Evolutionary conservation across 2,888 invertebrate genomes (phyloP), one percentile per base, ranked within the genome.

Genomic region (Agonopterix heracliana): DNA sequence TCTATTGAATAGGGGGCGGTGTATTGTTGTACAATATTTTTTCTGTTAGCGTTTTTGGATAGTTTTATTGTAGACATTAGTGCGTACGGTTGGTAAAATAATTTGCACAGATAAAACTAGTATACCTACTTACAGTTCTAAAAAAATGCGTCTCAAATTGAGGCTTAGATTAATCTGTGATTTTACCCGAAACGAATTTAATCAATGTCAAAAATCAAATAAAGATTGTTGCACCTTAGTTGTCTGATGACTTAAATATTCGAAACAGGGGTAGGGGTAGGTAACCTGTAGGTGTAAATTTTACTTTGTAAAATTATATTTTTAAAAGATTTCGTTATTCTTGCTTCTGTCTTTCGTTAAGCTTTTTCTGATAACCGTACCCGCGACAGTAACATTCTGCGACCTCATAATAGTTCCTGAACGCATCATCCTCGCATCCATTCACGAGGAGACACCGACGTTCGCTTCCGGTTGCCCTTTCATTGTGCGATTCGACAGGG

Each of bases 21-120:
- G 83, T 87, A 88, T 88, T 88, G 85, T 86, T 84, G 60, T 70
- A 78, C 74, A 81, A 81, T 78, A 72, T 77, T 81, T 76, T 83
- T 82, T 54, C 66, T 45, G 44, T 44, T 44, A 46, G 46, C 60
- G 59, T 63, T 76, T 71, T 71, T 70, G 60, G 63, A 58, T 57
- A 60, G 54, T 62, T 59, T 61, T 47, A 58, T 53, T 56, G 54
- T 68, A 67, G 67, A 71, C 65, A 59, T 66, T 70, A 65, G 65
- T 60, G 60, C 57, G 70, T 78, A 81, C 12, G 63, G 78, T 72
- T 60, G 49, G 68, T 40, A 59, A 51, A 64, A 56, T 45, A 57
- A 54, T 49, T 45, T 26, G 26, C 11, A 41, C 35, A 41, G 2
- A 41, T 41, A 41, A 12, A 7, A 26, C 26, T 3, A 17, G 17